Base-by-base conservation (phyloP, 1,140 invertebrate genomes). In the Megalonaias nervosa region DNA sequence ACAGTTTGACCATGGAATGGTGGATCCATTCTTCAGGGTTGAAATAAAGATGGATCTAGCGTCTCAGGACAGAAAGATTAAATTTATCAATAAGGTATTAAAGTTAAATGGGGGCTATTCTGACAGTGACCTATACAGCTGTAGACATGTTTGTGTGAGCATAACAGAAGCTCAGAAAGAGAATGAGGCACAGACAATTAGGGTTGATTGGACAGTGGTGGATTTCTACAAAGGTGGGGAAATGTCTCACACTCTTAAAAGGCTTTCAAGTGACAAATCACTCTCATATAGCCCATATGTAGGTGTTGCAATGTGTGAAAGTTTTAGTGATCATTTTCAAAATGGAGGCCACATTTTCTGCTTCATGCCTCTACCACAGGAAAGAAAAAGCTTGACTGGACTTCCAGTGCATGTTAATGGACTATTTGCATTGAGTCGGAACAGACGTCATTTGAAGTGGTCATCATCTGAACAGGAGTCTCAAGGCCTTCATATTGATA, bases 371-470 rank as follows among this genome's bases (percentile, higher is more conserved):
- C 80, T 89, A 19, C 87, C 87, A 38, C 72, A 85, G 38, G 73
- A 82, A 61, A 61, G 79, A 23, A 65, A 75, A 59, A 84, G 78
- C 66, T 66, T 81, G n/a, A 86, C 86, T 1, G 89, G 89, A 13
- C 81, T 88, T 21, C 89, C 88, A 9, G 80, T 90, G 14, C 87
- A 88, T 65, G 79, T 90, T 11, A 87, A 88, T 77, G 88, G 88
- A 14, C 88, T 80, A 65, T 88, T 90, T 81, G 84, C 86, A 2
- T 69, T 89, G 19, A 86, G 82, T 66, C 84, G 86, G 71, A 86
- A 89, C 67, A 80, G 87, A 68, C 81, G 84, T 38, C 81, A 89
- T 64, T 65, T 90, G 60, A 89, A 88, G 74, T 87, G 86, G 86
- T 82, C 85, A 23, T 79, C 83, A 65, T 81, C 79, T 60, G 79